A percentile compares a stretch with the other conserved stretches of the same genome.
phyloP scores from a whole-genome alignment of 1,140 invertebrate species.

The Drosophila bipectinata region DNA sequence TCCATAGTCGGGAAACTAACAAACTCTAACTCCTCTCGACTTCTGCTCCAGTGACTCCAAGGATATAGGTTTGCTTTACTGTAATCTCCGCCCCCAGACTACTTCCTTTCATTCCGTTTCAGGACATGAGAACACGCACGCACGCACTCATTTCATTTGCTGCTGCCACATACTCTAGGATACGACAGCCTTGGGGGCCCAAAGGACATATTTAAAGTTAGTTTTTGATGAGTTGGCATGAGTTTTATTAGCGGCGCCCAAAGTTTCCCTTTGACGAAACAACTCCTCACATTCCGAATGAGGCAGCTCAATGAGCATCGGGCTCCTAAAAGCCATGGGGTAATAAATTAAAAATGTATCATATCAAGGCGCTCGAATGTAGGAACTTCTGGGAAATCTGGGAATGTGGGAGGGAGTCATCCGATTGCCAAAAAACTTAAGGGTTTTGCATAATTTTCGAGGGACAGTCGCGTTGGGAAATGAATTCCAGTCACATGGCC shows the following conservation, averaged over 20 bases:
- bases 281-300: slow-evolving; percentile 36
- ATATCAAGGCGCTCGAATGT: slow-evolving; percentile 7
- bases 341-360: slow-evolving; percentile 73
- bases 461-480: slow-evolving; percentile 12
- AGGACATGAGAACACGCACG: slow-evolving; percentile 38
- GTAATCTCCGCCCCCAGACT: neutral
- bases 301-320: slow-evolving; percentile 43
- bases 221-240: slow-evolving; percentile 79
- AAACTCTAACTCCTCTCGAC: slow-evolving; percentile 24
- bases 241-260: slow-evolving; percentile 72
- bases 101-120: slow-evolving; percentile 39
- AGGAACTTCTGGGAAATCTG: slow-evolving; percentile 8
- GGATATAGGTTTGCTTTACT: slow-evolving; percentile 34
- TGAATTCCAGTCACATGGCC: slow-evolving; percentile 71
- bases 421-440: slow-evolving; percentile 47
- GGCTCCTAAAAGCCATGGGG: slow-evolving; percentile 55
- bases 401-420: slow-evolving; percentile 10
- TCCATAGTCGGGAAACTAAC: slow-evolving; percentile 18
- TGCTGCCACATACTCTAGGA: slow-evolving; percentile 3
- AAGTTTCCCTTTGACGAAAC: slow-evolving; percentile 48
- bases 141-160: slow-evolving; percentile 61
- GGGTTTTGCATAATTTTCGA: slow-evolving; percentile 60
- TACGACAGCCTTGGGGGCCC: slow-evolving; percentile 28
- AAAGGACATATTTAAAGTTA: slow-evolving; percentile 75
- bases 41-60: slow-evolving; percentile 45